These are phyloP conservation scores for Sebastes oblongus DNA, from an alignment of 2,797 vertebrate species.

Conservation along the genomic window DNA sequence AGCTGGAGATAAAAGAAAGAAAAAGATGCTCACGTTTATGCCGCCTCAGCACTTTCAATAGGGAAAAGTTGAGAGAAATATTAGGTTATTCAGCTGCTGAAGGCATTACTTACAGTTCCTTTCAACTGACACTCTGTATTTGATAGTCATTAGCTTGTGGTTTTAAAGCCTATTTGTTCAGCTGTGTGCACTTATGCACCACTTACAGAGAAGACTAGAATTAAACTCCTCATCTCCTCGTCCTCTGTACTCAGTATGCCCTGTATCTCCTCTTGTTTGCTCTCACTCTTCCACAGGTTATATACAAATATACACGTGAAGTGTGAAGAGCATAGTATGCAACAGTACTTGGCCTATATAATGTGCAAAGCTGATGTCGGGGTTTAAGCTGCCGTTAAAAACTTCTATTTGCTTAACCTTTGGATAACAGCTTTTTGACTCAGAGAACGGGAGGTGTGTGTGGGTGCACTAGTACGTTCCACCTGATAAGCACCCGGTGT, in stretches of 20 bases:
- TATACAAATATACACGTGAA: not conserved
- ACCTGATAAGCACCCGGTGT: conserved; percentile 7
- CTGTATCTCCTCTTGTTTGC: not conserved
- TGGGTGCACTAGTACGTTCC: not conserved
- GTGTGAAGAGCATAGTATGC: not conserved
- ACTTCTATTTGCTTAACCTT: not conserved
- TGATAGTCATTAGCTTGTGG: not conserved
- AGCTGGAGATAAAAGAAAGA: not conserved
- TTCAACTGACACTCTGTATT: not conserved
- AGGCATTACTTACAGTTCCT: not conserved
- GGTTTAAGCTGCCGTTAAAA: not conserved
- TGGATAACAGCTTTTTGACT: not conserved
- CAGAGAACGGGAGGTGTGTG: not conserved
- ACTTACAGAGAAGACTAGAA: not conserved
- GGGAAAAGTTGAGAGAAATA: not conserved
- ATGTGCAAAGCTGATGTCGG: not conserved
- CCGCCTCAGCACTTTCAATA: not conserved
- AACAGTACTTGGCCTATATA: not conserved
- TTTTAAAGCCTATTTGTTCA: not conserved
- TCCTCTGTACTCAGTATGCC: not conserved
- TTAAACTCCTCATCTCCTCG: not conserved
- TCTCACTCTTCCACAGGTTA: not conserved
- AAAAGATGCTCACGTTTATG: not conserved
- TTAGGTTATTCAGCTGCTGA: not conserved
- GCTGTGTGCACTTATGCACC: not conserved